Base-by-base conservation (phyloP, 1,140 invertebrate genomes). In the Drosophila fuyamai region DNA sequence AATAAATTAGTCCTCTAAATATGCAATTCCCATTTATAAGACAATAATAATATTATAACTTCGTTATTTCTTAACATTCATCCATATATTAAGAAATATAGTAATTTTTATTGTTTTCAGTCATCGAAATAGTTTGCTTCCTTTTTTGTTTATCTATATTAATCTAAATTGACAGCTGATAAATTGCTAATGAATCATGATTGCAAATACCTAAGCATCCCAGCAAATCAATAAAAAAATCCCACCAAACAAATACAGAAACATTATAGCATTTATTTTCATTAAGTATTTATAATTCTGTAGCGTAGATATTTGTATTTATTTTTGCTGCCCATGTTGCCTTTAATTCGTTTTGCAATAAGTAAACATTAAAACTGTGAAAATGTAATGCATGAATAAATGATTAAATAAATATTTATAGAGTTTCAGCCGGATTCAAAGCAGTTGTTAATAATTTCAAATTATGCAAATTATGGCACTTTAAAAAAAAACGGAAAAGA, bases 381-480 rank as follows among this genome's bases (percentile, higher is more conserved):
- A 35, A 66, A 50, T 51, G 27, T 40, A 43, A 51, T 51, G 61
- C 51, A 71, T 71, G 18, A 71, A 71, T 71, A 57, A 57, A 48
- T 71, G 18, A 71, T 41, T 32, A 29, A 47, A 57, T 59, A 57
- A 79, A 79, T 75, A 79, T 82, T 82, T 79, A 65, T 74, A 41
- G 36, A 48, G 35, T 62, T 60, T 63, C 38, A 50, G 70, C 44
- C 40, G 46, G 29, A 75, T 68, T 54, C 48, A 53, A 74, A 83
- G 74, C 70, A 70, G 72, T 75, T 79, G 58, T 58, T 57, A 46
- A 70, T 75, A 70, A 79, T 79, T 83, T 79, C 43, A 41, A 47
- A 70, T 57, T 71, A 72, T 72, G 68, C 68, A 71, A 71, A 72
- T 72, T 38, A 43, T n/a, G 9, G 35, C 10, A 36, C 16, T 14